Evolutionary conservation across 92 coral and sea anemone genomes (phyloP).

Genomic region (Paragorgia papillata): DNA sequence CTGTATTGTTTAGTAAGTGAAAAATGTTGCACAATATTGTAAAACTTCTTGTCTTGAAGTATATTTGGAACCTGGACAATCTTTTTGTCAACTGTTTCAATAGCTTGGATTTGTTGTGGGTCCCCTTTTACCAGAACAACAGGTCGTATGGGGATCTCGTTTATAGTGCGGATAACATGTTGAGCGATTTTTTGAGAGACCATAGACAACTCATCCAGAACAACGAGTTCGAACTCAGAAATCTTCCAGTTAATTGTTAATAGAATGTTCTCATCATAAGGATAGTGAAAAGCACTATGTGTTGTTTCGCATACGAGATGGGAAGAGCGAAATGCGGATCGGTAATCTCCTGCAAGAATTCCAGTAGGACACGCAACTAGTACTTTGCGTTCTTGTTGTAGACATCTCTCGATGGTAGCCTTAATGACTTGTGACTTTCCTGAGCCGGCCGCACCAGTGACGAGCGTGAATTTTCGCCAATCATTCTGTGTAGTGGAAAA

Average conservation of each 20-base stretch:
- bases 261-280: neutral
- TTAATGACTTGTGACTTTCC: constrained; percentile 19
- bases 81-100: too few species aligned
- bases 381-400: neutral
- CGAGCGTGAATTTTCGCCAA: constrained; percentile 13
- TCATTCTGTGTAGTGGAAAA: neutral
- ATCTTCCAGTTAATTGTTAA: too few species aligned
- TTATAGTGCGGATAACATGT: constrained; percentile 10
- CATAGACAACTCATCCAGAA: too few species aligned
- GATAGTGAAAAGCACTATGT: constrained; percentile 40
- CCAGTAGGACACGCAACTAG: neutral
- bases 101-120: too few species aligned
- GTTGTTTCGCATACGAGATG: neutral
- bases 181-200: neutral
- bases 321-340: neutral
- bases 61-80: too few species aligned
- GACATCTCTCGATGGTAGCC: neutral
- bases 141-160: constrained; percentile 22
- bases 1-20: too few species aligned
- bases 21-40: too few species aligned
- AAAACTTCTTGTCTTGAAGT: neutral
- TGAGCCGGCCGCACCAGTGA: constrained; percentile 43
- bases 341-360: neutral
- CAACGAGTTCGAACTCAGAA: too few species aligned
- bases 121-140: neutral